These are phyloP conservation scores for Carpatolechia fugitivella DNA, from an alignment of 2,888 invertebrate species.

Conservation along the genomic window DNA sequence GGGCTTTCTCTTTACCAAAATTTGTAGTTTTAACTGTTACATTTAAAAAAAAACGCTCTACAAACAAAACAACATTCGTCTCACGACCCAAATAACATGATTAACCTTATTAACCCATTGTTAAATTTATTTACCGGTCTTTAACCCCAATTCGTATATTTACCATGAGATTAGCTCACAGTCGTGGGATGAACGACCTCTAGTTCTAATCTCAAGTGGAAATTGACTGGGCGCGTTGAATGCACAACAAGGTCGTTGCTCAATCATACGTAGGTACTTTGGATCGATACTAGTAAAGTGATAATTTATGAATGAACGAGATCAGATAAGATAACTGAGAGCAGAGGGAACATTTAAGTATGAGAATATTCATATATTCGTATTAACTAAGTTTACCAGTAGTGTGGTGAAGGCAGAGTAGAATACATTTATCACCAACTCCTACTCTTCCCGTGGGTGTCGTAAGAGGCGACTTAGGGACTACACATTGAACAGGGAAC, in stretches of 20 bases:
- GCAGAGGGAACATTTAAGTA: too few species aligned
- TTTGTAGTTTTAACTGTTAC: background rate
- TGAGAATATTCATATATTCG: too few species aligned
- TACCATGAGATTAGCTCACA: background rate
- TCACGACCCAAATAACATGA: background rate
- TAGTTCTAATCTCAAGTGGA: background rate
- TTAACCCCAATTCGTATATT: background rate
- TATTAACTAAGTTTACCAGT: too few species aligned
- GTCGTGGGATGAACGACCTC: background rate
- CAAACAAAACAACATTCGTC: background rate
- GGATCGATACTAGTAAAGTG: too few species aligned
- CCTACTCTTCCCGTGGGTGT: too few species aligned
- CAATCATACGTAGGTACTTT: background rate
- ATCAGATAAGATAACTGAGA: too few species aligned
- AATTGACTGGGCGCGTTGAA: background rate
- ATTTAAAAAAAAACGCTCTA: background rate
- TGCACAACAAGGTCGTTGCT: background rate
- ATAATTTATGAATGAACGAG: too few species aligned
- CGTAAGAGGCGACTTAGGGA: too few species aligned
- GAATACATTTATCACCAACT: too few species aligned
- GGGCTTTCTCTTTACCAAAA: too few species aligned
- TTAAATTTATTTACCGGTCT: background rate
- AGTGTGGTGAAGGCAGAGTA: too few species aligned
- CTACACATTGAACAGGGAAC: too few species aligned
- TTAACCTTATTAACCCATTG: slow-evolving; percentile 1